Percentiles rank a stretch among this genome's conserved stretches.
Evolutionary conservation across 2,113 vertebrate genomes (phyloP).

Genomic region (Anolis carolinensis): DNA sequence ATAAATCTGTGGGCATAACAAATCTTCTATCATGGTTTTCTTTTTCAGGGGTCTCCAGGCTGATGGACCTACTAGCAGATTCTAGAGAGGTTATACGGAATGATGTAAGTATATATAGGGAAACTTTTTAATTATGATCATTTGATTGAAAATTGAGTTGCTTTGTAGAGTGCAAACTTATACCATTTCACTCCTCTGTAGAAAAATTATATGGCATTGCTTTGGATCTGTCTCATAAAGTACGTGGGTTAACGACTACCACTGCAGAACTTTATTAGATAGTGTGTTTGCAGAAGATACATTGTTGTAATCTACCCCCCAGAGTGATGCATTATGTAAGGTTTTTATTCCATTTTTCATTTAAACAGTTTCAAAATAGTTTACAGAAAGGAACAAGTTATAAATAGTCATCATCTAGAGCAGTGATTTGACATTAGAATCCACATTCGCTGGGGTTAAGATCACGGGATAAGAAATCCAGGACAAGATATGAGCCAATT

Average conservation of each 20-base stretch:
- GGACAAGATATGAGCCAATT: background rate
- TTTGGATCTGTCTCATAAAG: background rate
- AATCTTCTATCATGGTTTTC: constrained; percentile 3
- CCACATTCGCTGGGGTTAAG: too few relatives aligned
- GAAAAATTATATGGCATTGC: background rate
- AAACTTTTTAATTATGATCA: background rate
- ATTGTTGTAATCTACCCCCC: background rate
- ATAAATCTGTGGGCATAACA: background rate
- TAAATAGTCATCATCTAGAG: background rate
- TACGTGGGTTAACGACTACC: background rate
- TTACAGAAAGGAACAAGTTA: too few relatives aligned
- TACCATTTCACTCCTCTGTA: background rate
- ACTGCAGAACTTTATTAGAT: background rate
- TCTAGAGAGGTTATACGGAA: constrained; percentile 98
- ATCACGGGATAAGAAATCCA: background rate
- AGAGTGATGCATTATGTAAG: too few relatives aligned
- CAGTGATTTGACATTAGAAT: background rate
- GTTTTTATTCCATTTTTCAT: too few relatives aligned
- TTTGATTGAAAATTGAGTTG: background rate
- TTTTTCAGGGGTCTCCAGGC: constrained; percentile 89
- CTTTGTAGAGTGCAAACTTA: background rate
- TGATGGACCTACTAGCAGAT: constrained; percentile 96
- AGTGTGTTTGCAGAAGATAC: background rate
- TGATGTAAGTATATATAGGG: constrained; percentile 82
- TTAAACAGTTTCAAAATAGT: too few relatives aligned